phyloP scores from a whole-genome alignment of 2,888 invertebrate species.

The Eupithecia dodoneata region DNA sequence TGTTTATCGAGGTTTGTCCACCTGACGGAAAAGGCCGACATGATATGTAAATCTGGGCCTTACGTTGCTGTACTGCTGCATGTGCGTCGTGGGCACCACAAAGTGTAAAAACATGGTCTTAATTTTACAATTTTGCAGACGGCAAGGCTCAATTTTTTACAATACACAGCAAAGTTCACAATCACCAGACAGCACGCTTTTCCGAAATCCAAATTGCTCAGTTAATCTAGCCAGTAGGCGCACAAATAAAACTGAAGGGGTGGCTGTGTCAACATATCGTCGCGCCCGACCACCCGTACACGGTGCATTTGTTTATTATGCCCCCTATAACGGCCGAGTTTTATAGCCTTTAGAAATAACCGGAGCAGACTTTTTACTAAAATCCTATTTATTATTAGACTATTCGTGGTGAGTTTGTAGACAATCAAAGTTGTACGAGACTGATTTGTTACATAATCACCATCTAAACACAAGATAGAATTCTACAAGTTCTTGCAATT shows the following conservation, averaged over 20 bases:
- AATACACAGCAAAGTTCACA: conserved; percentile 13
- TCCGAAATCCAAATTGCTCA: conserved; percentile 32
- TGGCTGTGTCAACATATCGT: conserved; percentile 73
- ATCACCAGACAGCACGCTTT: conserved; percentile 25
- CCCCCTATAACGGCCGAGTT: conserved; percentile 55
- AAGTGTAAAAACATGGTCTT: neutral
- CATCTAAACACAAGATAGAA: neutral
- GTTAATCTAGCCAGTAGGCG: conserved; percentile 23
- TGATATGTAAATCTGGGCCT: neutral
- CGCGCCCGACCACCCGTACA: conserved; percentile 72
- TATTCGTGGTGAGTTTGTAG: conserved; percentile 25
- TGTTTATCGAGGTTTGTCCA: too few relatives aligned
- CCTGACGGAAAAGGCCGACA: too few relatives aligned
- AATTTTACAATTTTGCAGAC: neutral
- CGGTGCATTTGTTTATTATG: conserved; percentile 70
- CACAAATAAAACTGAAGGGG: conserved; percentile 48
- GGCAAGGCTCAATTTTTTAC: neutral
- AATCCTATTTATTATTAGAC: conserved; percentile 58
- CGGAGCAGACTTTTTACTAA: conserved; percentile 59
- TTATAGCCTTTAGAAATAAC: conserved; percentile 74
- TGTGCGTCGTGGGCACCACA: neutral
- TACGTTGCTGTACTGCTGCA: neutral
- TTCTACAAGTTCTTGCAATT: neutral
- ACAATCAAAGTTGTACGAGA: neutral
- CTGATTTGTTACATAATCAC: neutral